These are phyloP conservation scores for Listronotus oregonensis DNA, from an alignment of 1,140 invertebrate genomes.

Conservation along the genomic window DNA sequence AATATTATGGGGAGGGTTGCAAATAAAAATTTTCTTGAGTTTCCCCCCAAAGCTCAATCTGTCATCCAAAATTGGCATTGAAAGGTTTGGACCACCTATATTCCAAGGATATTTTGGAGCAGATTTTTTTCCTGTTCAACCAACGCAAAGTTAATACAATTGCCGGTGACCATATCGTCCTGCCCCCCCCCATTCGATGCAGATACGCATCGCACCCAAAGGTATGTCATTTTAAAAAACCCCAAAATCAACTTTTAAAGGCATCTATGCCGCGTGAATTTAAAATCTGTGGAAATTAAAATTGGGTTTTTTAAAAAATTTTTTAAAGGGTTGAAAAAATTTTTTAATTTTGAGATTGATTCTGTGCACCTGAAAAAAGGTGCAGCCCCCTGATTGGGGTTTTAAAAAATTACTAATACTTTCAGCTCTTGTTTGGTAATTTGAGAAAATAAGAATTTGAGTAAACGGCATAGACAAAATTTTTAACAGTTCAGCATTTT, in stretches of 20 bases:
- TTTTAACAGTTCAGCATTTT: conserved; percentile 71
- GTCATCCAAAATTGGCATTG: conserved; percentile 52
- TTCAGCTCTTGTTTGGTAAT: conserved; percentile 78
- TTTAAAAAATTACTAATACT: conserved; percentile 74
- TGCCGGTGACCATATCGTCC: conserved; percentile 86
- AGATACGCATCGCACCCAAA: conserved; percentile 81
- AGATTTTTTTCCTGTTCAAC: conserved; percentile 63
- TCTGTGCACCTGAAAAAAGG: conserved; percentile 75
- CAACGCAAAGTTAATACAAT: conserved; percentile 70
- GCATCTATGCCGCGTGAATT: conserved; percentile 88
- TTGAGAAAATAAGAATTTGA: conserved; percentile 91
- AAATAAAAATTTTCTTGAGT: conserved; percentile 16
- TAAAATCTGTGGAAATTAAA: conserved; percentile 90
- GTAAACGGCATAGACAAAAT: conserved; percentile 80
- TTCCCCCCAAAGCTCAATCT: conserved; percentile 13
- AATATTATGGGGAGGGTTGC: conserved; percentile 5
- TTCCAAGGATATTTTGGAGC: conserved; percentile 63
- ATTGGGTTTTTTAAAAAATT: conserved; percentile 80
- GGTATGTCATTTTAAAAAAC: conserved; percentile 93
- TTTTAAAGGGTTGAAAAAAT: conserved; percentile 78
- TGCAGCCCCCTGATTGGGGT: conserved; percentile 68
- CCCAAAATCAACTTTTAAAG: conserved; percentile 87
- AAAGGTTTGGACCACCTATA: conserved; percentile 59
- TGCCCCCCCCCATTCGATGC: conserved; percentile 92
- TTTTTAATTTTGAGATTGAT: conserved; percentile 76